Conservation (phyloP, 2,888 invertebrate genomes). For the Epirrhoe alternata region DNA sequence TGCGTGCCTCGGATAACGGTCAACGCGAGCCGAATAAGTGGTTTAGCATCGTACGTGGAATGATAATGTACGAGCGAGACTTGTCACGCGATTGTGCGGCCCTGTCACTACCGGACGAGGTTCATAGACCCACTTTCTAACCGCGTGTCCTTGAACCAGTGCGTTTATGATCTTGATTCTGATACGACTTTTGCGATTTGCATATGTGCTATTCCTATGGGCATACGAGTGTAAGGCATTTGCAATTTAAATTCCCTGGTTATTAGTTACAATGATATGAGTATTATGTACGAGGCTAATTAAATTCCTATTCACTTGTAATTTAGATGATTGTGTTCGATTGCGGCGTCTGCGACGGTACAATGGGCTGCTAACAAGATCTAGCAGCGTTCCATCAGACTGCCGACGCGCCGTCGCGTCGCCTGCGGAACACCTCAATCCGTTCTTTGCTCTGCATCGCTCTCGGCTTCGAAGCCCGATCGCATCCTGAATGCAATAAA, state of each 20-base stretch:
- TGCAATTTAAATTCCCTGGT: constrained; percentile 23
- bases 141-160: constrained; percentile 69
- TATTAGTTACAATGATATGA: constrained; percentile 14
- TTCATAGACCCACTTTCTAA: constrained; percentile 74
- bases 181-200: constrained; percentile 25
- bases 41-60: constrained; percentile 81
- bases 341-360: constrained; percentile 52
- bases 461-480: constrained; percentile 65
- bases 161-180: constrained; percentile 40
- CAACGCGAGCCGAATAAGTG: constrained; percentile 81
- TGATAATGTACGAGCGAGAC: constrained; percentile 77
- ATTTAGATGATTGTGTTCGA: constrained; percentile 17
- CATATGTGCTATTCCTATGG: constrained; percentile 26
- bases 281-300: constrained; percentile 12
- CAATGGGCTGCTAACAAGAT: constrained; percentile 72
- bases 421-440: constrained; percentile 72
- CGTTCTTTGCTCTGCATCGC: constrained; percentile 69
- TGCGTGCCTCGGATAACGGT: constrained; percentile 83
- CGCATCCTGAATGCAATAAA: constrained; percentile 79
- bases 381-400: constrained; percentile 60
- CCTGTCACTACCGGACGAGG: constrained; percentile 67
- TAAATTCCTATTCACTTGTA: constrained; percentile 9
- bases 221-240: constrained; percentile 22
- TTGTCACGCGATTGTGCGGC: constrained; percentile 73
- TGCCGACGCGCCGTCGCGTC: constrained; percentile 50